These are phyloP conservation scores for Crocuta crocuta DNA, from an alignment of 2,113 vertebrate species.

Conservation along the genomic window DNA sequence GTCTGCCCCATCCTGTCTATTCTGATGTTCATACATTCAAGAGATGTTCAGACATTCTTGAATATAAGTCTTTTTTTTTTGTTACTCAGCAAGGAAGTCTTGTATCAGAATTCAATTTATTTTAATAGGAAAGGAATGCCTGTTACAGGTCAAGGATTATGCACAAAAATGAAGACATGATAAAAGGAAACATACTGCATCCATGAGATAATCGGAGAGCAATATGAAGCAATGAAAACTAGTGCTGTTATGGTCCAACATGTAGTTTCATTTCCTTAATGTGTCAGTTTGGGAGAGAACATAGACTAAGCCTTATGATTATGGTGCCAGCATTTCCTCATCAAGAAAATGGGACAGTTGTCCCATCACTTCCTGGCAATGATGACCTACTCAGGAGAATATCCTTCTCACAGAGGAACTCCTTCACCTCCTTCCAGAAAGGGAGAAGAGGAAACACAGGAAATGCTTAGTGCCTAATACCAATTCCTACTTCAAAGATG, in stretches of 20 bases:
- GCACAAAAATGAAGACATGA: background rate
- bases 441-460: background rate
- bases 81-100: background rate
- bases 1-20: background rate
- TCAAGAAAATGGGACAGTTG: background rate
- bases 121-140: background rate
- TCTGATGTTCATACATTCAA: background rate
- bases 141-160: background rate
- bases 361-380: background rate
- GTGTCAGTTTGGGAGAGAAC: background rate
- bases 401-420: background rate
- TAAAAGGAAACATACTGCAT: background rate
- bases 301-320: background rate
- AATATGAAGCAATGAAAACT: background rate
- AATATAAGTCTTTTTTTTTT: background rate
- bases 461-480: background rate
- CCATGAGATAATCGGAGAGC: background rate
- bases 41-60: background rate
- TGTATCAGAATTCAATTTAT: background rate
- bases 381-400: background rate
- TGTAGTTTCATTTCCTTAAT: background rate
- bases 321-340: constrained; percentile 10
- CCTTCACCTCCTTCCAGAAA: background rate
- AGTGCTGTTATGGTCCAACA: background rate
- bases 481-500: background rate